A percentile compares a stretch with the other conserved stretches of the same genome.
Evolutionary conservation across 2,888 invertebrate species (phyloP).

Genomic region (Sinodicranocentrus sp.): DNA sequence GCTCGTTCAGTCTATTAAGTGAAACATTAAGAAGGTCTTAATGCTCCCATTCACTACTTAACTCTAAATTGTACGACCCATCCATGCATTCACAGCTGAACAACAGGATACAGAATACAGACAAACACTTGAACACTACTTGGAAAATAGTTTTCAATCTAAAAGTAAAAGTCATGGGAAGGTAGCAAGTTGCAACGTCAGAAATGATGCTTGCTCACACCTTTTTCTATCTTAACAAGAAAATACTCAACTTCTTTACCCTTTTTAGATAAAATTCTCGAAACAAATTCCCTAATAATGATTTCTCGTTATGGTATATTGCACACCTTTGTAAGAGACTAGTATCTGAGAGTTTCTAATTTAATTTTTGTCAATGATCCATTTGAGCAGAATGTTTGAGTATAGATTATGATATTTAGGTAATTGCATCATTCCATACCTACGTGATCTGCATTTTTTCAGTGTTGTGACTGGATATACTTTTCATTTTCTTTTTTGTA

Average conservation of each 20-base stretch:
- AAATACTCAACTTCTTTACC: neutral
- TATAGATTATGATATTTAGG: neutral
- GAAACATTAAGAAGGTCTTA: conserved; percentile 30
- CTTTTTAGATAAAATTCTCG: neutral
- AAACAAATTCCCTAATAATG: too few species aligned
- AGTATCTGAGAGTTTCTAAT: too few species aligned
- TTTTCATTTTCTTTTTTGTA: neutral
- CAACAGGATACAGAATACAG: neutral
- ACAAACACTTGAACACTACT: conserved; percentile 11
- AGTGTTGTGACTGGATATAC: neutral
- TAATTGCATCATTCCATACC: too few species aligned
- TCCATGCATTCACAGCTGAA: neutral
- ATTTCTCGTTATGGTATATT: conserved; percentile 59
- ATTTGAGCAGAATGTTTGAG: neutral
- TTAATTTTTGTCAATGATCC: too few species aligned
- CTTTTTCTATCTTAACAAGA: too few species aligned
- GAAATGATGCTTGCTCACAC: too few species aligned
- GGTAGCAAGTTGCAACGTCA: too few species aligned
- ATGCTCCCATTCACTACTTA: conserved; percentile 33
- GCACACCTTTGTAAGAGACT: too few species aligned
- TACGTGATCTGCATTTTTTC: conserved; percentile 53
- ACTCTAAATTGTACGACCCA: conserved; percentile 43
- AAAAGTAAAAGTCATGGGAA: too few species aligned
- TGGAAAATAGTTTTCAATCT: neutral
- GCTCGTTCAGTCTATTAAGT: conserved; percentile 28